Percentiles rank a stretch among this genome's conserved stretches.
These are phyloP conservation scores for Napeogenes inachia DNA, from an alignment of 2,888 invertebrate species.

Conservation along the genomic window DNA sequence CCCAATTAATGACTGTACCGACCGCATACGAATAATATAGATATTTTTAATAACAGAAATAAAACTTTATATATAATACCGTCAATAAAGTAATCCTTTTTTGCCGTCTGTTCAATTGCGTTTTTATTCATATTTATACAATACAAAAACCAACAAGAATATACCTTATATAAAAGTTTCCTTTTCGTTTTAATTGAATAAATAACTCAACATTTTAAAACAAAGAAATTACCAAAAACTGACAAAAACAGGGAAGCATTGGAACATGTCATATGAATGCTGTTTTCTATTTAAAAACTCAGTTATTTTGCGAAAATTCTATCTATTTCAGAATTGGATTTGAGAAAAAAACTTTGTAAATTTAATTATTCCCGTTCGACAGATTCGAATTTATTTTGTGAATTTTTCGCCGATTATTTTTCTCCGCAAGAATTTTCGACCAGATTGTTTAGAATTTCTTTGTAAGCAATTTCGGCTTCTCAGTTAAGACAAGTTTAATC, in stretches of 20 bases:
- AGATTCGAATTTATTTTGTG: constrained; percentile 17
- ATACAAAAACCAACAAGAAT: neutral
- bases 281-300: constrained; percentile 8
- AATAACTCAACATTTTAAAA: too few species aligned
- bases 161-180: too few species aligned
- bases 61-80: neutral
- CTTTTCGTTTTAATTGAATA: too few species aligned
- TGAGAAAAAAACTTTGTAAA: constrained; percentile 22
- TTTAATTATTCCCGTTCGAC: constrained; percentile 25
- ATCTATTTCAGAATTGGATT: constrained; percentile 11
- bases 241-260: neutral
- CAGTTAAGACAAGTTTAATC: constrained; percentile 16
- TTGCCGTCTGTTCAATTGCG: too few species aligned
- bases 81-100: neutral
- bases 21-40: constrained; percentile 1
- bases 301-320: constrained; percentile 3
- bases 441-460: constrained; percentile 20
- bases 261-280: neutral
- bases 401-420: constrained; percentile 21
- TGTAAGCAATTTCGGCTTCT: constrained; percentile 17
- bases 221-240: too few species aligned
- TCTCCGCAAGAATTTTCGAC: constrained; percentile 14
- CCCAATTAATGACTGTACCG: constrained; percentile 16
- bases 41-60: neutral
- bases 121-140: too few species aligned